Base-by-base conservation (phyloP, 2,113 vertebrate genomes). In the Prinia subflava region DNA sequence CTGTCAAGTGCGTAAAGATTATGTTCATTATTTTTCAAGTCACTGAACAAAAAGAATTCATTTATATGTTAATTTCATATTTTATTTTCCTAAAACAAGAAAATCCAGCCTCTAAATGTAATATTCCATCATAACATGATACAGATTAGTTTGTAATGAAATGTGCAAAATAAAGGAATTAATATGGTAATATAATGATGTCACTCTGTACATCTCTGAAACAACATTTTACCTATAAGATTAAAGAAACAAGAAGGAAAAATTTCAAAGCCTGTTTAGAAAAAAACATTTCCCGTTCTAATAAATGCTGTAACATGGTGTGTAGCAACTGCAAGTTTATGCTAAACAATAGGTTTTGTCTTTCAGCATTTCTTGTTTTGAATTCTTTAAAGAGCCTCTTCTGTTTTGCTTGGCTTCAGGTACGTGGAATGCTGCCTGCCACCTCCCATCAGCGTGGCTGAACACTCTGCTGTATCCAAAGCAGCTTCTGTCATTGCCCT, bases 381-480 rank as follows among this genome's bases (percentile, higher is more conserved):
- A 31, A 22, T 47, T 77, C 52, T 87, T 87, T 74, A 1, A 87
- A 92, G 44, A 73, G 7, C 9, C 9, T 87, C 8, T 76, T 28
- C 39, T 85, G 37, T 92, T 94, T 97, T 84, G 20, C 87, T 75
- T 95, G 39, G 44, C 59, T 92, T 87, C 92, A 99, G 99, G 90
- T 98, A 97, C 0, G 11, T 96, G 24, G 97, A 98, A n/a, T 98
- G 98, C 90, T 99, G 99, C 95, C 91, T 98, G 37, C 95, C 98
- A 31, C 98, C 98, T 88, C 99, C 99, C 5, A 6, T 98, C 67
- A 98, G 98, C 95, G 84, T 96, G 79, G 99, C 99, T 33, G 97
- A 98, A 20, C 37, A 62, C 6, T 68, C 93, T 19, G 97, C 98
- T 22, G 94, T 99, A 12, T 67, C 73, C 7, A 65, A 83, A 83